Evolutionary conservation across 2,113 vertebrate genomes (phyloP), one percentile per base, ranked within the genome.

Genomic region (western clawed frog (Xenopus tropicalis)): DNA sequence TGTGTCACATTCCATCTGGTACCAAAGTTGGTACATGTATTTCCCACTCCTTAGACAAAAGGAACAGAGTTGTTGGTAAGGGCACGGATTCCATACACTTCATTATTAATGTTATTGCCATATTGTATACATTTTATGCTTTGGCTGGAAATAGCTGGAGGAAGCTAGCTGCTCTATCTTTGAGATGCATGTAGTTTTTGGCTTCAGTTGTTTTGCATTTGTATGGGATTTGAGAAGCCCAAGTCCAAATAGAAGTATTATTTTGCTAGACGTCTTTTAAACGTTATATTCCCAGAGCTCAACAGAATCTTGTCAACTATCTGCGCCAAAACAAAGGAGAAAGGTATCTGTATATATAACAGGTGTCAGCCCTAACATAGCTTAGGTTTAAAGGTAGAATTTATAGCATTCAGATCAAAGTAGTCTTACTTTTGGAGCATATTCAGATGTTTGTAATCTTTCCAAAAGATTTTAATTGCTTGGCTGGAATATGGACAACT

Each of bases 401-500:
- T 61, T 54, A 75, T 69, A 61, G 66, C 72, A 20, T 54, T 54
- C 17, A 61, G 65, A 54, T 75, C 72, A 75, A 69, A 75, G 66
- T 44, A 61, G 46, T 51, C 23, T 51, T 24, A 56, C 48, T 73
- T 48, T 73, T 48, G 46, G 16, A 48, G 13, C 46, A 48, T 48
- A 48, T 46, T 61, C 52, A 61, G 23, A 75, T 43, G 52, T 69
- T 74, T 61, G 57, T 52, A 69, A 61, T 61, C 65, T 42, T 11
- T 75, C 66, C 56, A 61, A 69, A 69, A 69, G 43, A 75, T 68
- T 44, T 61, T 69, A 75, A 68, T 68, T 75, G 72, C 65, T 62
- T 58, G 61, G 68, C 52, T 75, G 65, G 72, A 75, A 48, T 57
- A 42, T 61, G 58, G 65, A 69, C 72, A 75, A 62, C 43, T 67